Evolutionary conservation across 2,113 vertebrate genomes (phyloP), one percentile per base, ranked within the genome.

Genomic region (Salvelinus sp.): DNA sequence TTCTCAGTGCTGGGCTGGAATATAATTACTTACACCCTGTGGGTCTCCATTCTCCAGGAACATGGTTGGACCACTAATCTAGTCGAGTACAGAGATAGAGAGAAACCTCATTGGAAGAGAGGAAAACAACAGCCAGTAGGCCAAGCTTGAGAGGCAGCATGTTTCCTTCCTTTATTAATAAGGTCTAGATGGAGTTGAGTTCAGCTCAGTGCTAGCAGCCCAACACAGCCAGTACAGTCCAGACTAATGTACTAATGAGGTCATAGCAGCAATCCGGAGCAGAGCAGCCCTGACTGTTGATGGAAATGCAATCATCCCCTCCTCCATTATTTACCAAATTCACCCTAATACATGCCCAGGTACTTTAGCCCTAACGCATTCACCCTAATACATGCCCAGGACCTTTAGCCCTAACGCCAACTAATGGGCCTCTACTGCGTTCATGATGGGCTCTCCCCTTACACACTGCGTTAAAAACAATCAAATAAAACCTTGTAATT

Each of bases 311-410:
- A 94, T 96, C 93, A 94, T 87, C 83, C 85, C 89, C 80, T 90
- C 88, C 90, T 91, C 95, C 89, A 95, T 95, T 94, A 95, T 95
- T 94, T 96, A 95, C 88, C 88, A 93, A 6, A 94, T 95, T 95
- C 94, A 91, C 92, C 95, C 90, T 93, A 92, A 94, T 92, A 93
- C 85, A 91, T 94, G 89, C 93, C 94, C 90, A 93, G 89, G 91
- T 94, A 92, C 92, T 95, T 96, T 92, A 88, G 90, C 89, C 90
- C 87, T 91, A 91, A 93, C 88, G 79, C 28, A 94, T 95, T 95
- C 94, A 91, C 92, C 95, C 90, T 93, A 92, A 94, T 92, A 93
- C 85, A 91, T 94, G 89, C 93, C 94, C 91, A 93, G 89, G 91
- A 94, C 91, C 92, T 95, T 96, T 92, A 87, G 90, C 89, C 90